Base-by-base conservation (phyloP, 1,140 invertebrate genomes). In the Drosophila kikkawai region DNA sequence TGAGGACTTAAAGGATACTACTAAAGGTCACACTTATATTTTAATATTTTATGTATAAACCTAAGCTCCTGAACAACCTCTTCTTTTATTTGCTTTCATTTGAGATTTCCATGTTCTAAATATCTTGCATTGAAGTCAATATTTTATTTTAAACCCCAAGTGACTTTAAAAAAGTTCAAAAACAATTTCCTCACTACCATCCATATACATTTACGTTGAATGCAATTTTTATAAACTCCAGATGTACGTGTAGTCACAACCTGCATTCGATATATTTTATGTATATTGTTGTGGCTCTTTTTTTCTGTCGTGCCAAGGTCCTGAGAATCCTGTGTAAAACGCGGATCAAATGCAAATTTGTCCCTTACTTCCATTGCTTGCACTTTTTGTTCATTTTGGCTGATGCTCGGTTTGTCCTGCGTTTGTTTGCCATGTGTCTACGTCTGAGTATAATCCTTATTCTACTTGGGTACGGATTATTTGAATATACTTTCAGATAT, bases 271-370 rank as follows among this genome's bases (percentile, higher is more conserved):
- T 78, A 78, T 78, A 69, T 78, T 69, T 75, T 75, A 75, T 76
- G 39, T 57, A 76, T 76, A 39, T 66, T 8, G 60, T 51, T 66
- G 74, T 12, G 37, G 48, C 34, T 36, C 66, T 57, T 32, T 47
- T 47, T 47, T 47, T 48, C n/a, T 22, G 44, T 34, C 29, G 39
- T 32, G 44, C 68, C 55, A 51, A 51, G 73, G 53, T 76, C 61
- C 73, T 51, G 53, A 42, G n/a, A n/a, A 45, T 60, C 39, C 48
- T 22, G 34, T 56, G 12, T 53, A 67, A 79, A 73, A 73, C 82
- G 68, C 73, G 51, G 80, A 73, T 75, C 69, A 81, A 80, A 90
- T 87, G 80, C 68, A 84, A 84, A 90, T 88, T 84, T 75, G 75
- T 76, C 51, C 55, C 45, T 12, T 48, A 61, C 61, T 26, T 55